Evolutionary conservation across 2,888 invertebrate genomes (phyloP).

Genomic region (Piscicola geometra): DNA sequence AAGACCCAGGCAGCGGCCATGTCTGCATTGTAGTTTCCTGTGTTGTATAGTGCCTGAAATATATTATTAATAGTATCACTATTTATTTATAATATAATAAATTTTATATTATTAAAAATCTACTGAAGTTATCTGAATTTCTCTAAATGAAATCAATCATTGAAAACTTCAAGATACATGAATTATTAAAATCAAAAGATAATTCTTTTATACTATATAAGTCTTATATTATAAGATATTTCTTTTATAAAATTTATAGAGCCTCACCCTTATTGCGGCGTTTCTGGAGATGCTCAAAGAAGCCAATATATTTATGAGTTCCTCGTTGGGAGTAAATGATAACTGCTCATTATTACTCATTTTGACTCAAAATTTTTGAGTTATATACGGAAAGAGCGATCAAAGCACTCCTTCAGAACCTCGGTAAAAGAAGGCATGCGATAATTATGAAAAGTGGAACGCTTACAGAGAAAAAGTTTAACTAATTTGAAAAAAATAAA

Average conservation of each 20-base stretch:
- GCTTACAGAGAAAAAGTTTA: no score
- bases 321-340: slow-evolving; percentile 39
- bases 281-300: slow-evolving; percentile 47
- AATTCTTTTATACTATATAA: neutral
- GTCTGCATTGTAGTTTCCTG: slow-evolving; percentile 61
- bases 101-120: neutral
- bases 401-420: no score
- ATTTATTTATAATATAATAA: neutral
- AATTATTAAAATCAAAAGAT: neutral
- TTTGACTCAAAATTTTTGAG: no score
- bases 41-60: slow-evolving; percentile 60
- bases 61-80: neutral
- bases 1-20: slow-evolving; percentile 61
- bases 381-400: no score
- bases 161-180: neutral
- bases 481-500: no score
- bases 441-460: no score
- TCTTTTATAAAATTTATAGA: neutral
- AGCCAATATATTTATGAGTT: slow-evolving; percentile 34
- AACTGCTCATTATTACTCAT: neutral
- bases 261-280: slow-evolving; percentile 49
- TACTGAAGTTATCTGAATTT: neutral
- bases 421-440: no score
- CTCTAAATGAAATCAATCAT: no score
- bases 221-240: neutral